Evolutionary conservation across 1,140 invertebrate species (phyloP), one percentile per base, ranked within the genome.

Genomic region (Caerostris darwini): DNA sequence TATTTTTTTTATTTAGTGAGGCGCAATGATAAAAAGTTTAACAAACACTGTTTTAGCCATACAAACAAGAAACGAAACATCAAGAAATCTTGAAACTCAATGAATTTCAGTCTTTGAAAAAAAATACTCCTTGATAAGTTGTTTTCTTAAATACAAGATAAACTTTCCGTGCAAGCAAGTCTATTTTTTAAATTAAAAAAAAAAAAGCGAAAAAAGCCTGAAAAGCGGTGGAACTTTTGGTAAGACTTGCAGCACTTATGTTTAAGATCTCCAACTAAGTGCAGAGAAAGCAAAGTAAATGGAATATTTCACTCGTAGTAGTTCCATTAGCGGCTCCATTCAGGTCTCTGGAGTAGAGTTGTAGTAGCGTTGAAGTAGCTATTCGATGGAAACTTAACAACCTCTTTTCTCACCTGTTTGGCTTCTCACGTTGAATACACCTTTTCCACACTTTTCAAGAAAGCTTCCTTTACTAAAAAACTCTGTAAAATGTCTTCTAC

Each of bases 281-380:
- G 83, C 50, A 54, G 67, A 34, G n/a, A 90, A 19, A n/a, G 56
- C 17, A 85, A 88, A 93, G 86, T 93, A 93, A 87, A 87, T 93
- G 92, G 92, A 93, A 87, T 88, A 93, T 88, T 93, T 88, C 85
- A 93, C 64, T 88, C 67, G 59, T 93, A 77, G 92, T 64, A 64
- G 10, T 93, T 93, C 92, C 85, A 88, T 93, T 93, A 93, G 92
- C 50, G 85, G 50, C 57, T 83, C 64, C 53, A 93, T 93, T 93
- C 91, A 87, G 19, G 56, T 12, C 34, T 56, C 17, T 7, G 17
- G 12, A 86, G 82, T 34, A 58, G 53, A 17, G 50, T 57, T 14
- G 67, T 50, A 81, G 56, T 12, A 58, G 53, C 54, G 50, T 57
- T 14, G 64, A 59, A 81, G 56, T 86, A 59, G 17, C 82, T 69